Evolutionary conservation across 2,797 vertebrate species (phyloP), one percentile per base, ranked within the genome.

Genomic region (Poecilia wingei): DNA sequence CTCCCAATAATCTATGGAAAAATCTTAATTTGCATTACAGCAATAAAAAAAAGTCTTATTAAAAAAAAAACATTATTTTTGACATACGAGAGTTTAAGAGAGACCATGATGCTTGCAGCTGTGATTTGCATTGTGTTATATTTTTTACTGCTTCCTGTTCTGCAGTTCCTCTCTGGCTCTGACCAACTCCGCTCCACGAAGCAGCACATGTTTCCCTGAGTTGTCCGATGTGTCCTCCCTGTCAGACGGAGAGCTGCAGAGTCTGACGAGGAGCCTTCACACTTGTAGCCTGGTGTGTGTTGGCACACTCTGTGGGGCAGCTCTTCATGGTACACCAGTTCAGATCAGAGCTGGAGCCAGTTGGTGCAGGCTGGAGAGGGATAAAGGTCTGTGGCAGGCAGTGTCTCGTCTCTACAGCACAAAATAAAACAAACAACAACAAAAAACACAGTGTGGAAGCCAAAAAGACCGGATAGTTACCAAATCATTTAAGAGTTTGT

Each of bases 321-420:
- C 76, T 80, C 45, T 33, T 71, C 20, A 47, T 83, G 76, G 64
- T 68, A 25, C 33, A 6, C 53, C 28, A 57, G 39, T 74, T 80
- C 45, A 72, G 59, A 81, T 47, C 69, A 55, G 43, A 78, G 72
- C 70, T 75, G 70, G 76, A 79, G 79, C 85, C 31, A 75, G 22
- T 39, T 64, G 49, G 72, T 14, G 22, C 51, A 64, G 69, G 69
- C 41, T 41, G 73, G 28, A 87, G 71, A 83, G 69, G 77, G 5
- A 72, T 70, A 55, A 79, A 70, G 64, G 74, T 59, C 73, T 86
- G 69, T 43, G 82, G 80, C 9, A 86, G 46, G 28, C 75, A 82
- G 57, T 72, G 66, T 33, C 55, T 87, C 80, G 85, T 86, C 74
- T 78, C 86, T 85, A 70, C 45, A 79, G 57, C 28, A 72, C 12